phyloP scores from a whole-genome alignment of 2,797 vertebrate genomes.

The Lepidocolaptes lacrymiger region DNA sequence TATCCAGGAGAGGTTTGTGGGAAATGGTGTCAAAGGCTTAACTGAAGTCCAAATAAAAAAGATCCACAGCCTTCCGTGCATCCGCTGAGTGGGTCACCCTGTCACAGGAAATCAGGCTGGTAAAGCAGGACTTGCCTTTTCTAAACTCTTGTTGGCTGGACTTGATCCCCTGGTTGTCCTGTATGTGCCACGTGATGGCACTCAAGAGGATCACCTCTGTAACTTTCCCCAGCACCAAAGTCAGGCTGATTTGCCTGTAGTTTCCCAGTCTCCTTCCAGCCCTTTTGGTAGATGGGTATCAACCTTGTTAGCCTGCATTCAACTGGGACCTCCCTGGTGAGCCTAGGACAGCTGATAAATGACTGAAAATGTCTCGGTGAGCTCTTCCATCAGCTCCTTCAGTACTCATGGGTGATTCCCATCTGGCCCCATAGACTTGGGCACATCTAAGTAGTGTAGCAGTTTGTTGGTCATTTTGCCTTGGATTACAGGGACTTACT shows the following conservation, averaged over 20 bases:
- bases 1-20: neutral
- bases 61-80: neutral
- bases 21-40: neutral
- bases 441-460: neutral
- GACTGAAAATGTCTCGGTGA: neutral
- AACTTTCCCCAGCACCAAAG: neutral
- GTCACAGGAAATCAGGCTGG: neutral
- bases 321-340: neutral
- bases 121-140: neutral
- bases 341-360: neutral
- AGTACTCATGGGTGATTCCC: neutral
- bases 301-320: neutral
- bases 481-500: neutral
- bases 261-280: neutral
- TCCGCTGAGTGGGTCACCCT: neutral
- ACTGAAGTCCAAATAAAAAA: neutral
- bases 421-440: too few species aligned
- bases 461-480: neutral
- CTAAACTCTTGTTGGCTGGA: neutral
- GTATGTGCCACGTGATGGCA: neutral
- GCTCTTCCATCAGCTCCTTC: neutral
- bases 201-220: neutral
- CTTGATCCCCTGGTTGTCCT: neutral
- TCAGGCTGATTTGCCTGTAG: neutral
- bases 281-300: neutral